A percentile compares a stretch with the other conserved stretches of the same genome.
Evolutionary conservation across 1,140 invertebrate species (phyloP).

Genomic region (Calephelis virginiensis): DNA sequence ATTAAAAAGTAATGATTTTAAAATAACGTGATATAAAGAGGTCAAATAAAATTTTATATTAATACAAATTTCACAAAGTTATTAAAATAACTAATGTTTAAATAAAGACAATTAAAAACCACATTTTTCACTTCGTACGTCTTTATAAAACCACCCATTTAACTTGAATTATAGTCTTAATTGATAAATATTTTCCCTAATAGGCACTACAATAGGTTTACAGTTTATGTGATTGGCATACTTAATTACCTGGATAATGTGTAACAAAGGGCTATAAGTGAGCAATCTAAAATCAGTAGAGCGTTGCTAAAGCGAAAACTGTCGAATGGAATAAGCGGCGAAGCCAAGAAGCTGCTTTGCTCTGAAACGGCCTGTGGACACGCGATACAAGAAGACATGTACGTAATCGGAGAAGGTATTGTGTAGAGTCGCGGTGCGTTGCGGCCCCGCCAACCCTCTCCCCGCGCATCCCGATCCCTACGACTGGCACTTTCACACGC

Average conservation of each 20-base stretch:
- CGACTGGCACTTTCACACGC: slow-evolving; percentile 64
- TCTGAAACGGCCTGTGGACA: slow-evolving; percentile 60
- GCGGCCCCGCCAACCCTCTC: slow-evolving; percentile 41
- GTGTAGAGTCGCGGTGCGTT: slow-evolving; percentile 67
- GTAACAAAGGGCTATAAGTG: slow-evolving; percentile 24
- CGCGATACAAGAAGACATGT: slow-evolving; percentile 71
- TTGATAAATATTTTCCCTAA: background rate
- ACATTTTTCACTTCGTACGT: too few species aligned
- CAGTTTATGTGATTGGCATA: background rate
- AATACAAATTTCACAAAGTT: too few species aligned
- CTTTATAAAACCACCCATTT: too few species aligned
- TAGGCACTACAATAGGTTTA: background rate
- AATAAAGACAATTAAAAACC: too few species aligned
- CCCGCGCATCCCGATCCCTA: slow-evolving; percentile 27
- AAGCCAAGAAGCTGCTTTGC: slow-evolving; percentile 56
- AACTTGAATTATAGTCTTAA: too few species aligned
- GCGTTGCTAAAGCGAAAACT: slow-evolving; percentile 58
- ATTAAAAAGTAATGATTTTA: too few species aligned
- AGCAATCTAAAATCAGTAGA: slow-evolving; percentile 44
- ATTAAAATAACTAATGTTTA: too few species aligned
- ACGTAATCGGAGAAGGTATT: slow-evolving; percentile 73
- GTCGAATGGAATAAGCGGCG: slow-evolving; percentile 61
- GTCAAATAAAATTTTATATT: too few species aligned
- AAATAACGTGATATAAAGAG: too few species aligned
- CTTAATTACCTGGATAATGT: slow-evolving; percentile 12